Conservation (phyloP, 2,888 invertebrate genomes). For the Plemyria rubiginata region DNA sequence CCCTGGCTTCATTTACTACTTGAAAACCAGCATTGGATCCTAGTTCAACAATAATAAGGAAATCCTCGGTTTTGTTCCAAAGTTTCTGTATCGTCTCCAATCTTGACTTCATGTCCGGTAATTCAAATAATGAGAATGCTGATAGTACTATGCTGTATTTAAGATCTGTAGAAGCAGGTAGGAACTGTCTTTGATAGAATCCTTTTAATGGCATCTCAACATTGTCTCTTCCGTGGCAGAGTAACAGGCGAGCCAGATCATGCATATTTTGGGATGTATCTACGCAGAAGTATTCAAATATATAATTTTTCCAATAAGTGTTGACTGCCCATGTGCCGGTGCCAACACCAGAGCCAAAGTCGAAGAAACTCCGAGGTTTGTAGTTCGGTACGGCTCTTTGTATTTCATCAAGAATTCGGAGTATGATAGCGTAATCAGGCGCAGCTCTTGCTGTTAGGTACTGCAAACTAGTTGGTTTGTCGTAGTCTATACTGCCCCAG, state of each 20-base stretch:
- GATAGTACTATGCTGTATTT: conserved; percentile 92
- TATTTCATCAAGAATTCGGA: conserved; percentile 91
- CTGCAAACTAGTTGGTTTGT: conserved; percentile 86
- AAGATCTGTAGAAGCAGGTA: conserved; percentile 87
- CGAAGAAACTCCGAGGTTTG: conserved; percentile 91
- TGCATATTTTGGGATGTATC: conserved; percentile 94
- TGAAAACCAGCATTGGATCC: conserved; percentile 93
- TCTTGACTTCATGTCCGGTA: conserved; percentile 87
- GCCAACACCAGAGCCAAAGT: conserved; percentile 96
- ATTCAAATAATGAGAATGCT: conserved; percentile 92
- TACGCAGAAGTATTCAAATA: conserved; percentile 94
- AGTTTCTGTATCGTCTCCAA: conserved; percentile 89
- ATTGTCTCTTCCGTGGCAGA: conserved; percentile 87
- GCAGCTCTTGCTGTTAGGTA: conserved; percentile 90
- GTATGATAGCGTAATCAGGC: conserved; percentile 90
- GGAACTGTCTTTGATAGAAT: conserved; percentile 91
- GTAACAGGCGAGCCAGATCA: conserved; percentile 89
- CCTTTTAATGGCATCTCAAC: conserved; percentile 85
- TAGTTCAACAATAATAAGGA: conserved; percentile 92
- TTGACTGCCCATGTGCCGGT: conserved; percentile 94
- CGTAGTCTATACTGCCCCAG: conserved; percentile 91
- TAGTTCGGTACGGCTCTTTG: conserved; percentile 86
- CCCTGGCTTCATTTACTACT: conserved; percentile 93
- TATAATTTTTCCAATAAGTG: conserved; percentile 87
- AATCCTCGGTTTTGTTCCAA: conserved; percentile 94